A percentile compares a stretch with the other conserved stretches of the same genome.
phyloP scores from a whole-genome alignment of 2,888 invertebrate species.

The Drosophila kambysellisi region DNA sequence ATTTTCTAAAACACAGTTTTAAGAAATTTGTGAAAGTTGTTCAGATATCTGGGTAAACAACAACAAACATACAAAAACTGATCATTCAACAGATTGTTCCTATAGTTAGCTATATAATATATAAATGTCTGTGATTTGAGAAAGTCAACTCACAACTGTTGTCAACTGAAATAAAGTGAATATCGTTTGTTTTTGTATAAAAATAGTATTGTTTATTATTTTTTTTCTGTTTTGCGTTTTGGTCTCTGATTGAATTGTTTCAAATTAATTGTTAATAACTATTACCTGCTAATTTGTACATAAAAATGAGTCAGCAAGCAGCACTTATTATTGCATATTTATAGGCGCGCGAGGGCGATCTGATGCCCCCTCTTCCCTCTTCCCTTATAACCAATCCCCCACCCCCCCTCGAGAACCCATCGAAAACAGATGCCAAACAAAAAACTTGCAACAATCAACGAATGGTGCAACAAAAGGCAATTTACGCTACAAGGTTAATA shows the following conservation, averaged over 20 bases:
- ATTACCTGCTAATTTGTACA: slow-evolving; percentile 76
- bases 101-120: neutral
- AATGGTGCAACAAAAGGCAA: slow-evolving; percentile 60
- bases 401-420: neutral
- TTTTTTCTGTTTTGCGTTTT: slow-evolving; percentile 53
- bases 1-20: too few species aligned
- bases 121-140: neutral
- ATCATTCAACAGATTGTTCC: neutral
- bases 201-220: slow-evolving; percentile 58
- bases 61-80: too few species aligned
- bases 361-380: neutral
- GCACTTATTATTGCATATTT: slow-evolving; percentile 68
- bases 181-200: slow-evolving; percentile 38
- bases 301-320: slow-evolving; percentile 73
- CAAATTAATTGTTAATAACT: slow-evolving; percentile 62
- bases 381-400: too few species aligned
- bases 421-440: slow-evolving; percentile 18
- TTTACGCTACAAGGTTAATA: slow-evolving; percentile 50
- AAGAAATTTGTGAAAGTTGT: neutral
- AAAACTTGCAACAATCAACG: slow-evolving; percentile 38
- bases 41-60: neutral
- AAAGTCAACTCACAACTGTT: neutral
- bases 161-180: neutral
- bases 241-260: slow-evolving; percentile 69
- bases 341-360: slow-evolving; percentile 14